Evolutionary conservation across 2,888 invertebrate genomes (phyloP), one percentile per base, ranked within the genome.

Genomic region (Therioaphis trifolii): DNA sequence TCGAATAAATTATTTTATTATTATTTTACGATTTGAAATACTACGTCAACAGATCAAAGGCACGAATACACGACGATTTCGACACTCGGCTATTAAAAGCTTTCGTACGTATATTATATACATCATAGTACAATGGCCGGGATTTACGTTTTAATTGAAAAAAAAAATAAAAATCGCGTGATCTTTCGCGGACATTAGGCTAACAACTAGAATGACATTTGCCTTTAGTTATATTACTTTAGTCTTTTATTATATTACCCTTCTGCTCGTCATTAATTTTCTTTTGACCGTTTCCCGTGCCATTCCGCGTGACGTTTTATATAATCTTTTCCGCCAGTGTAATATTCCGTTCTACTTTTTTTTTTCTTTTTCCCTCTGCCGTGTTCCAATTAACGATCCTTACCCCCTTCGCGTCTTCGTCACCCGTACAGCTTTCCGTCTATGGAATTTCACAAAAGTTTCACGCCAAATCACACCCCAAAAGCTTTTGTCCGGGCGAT

Each of bases 391-490:
- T 74, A 82, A 71, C 71, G 35, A 61, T 80, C 55, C 46, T 29
- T 24, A 29, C 27, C 71, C 71, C 68, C 0, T 68, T 35, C 35
- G 24, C 24, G 58, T 27, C 35, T 14, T 72, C 61, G 46, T 18
- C 4, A 29, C 24, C 29, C 29, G 12, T 71, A 35, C 46, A 49
- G 61, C 61, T 49, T 61, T 82, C 55, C n/a, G 72, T 24, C 66
- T 66, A 74, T 15, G 63, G 74, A 71, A 71, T 72, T 71, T 80
- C 61, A 82, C 63, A 74, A 82, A 74, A 82, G 82, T 82, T 82
- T 82, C 72, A 82, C 82, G 82, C 72, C 72, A 82, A 82, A 82
- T 82, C 82, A 82, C 82, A 74, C 82, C 63, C 74, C 82, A 74
- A 82, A 74, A 74, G 63, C 82, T 74, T 82, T 74, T 49, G 63